Conservation (phyloP, 2,888 invertebrate species). For the Melinaea marsaeus region DNA sequence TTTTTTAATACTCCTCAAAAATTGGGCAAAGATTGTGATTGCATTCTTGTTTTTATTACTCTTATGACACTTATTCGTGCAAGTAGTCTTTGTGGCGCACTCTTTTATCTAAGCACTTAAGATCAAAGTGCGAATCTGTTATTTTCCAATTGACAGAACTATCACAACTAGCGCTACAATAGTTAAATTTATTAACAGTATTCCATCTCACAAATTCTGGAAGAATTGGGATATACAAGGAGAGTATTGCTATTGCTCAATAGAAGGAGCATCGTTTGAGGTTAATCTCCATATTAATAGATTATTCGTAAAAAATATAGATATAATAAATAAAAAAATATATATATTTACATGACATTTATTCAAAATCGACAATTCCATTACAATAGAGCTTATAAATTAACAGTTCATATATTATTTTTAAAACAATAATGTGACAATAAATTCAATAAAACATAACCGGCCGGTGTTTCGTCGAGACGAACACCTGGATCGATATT, state of each 20-base stretch:
- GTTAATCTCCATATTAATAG: too few species aligned
- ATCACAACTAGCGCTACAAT: background rate
- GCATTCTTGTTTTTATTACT: too few species aligned
- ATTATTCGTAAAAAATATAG: too few species aligned
- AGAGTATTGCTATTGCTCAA: too few species aligned
- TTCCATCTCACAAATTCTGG: too few species aligned
- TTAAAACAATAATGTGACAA: constrained; percentile 2
- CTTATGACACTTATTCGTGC: background rate
- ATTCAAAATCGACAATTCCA: constrained; percentile 5
- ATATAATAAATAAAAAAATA: background rate
- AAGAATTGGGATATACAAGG: too few species aligned
- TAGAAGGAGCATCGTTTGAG: too few species aligned
- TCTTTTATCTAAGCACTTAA: background rate
- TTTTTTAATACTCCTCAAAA: too few species aligned
- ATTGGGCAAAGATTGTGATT: too few species aligned
- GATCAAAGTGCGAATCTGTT: constrained; percentile 1
- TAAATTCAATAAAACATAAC: background rate
- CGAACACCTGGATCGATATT: too few species aligned
- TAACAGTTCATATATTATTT: background rate
- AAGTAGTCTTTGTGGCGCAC: background rate
- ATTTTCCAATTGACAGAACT: constrained; percentile 7
- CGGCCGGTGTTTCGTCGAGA: background rate
- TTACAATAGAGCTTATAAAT: background rate
- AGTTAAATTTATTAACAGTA: too few species aligned
- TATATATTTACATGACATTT: constrained; percentile 1